A percentile compares a stretch with the other conserved stretches of the same genome.
phyloP scores from a whole-genome alignment of 2,888 invertebrate species.

The Polyommatus iphigenia region DNA sequence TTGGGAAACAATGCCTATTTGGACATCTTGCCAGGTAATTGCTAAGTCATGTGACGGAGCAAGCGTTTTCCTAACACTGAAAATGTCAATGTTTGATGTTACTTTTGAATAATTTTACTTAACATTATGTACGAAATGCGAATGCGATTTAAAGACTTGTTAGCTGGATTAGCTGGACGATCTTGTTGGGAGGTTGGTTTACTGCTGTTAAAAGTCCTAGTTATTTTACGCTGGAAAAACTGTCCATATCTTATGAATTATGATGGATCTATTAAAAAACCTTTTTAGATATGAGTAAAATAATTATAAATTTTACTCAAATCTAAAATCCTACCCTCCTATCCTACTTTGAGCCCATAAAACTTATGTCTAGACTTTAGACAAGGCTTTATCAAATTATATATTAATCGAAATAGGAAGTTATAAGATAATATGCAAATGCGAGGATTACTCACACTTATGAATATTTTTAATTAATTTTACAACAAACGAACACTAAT shows the following conservation, averaged over 20 bases:
- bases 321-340: too few species aligned
- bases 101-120: not conserved
- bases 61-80: not conserved
- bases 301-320: too few species aligned
- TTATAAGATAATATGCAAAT: not conserved
- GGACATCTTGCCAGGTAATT: not conserved
- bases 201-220: too few species aligned
- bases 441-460: slow-evolving; percentile 31
- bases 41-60: not conserved
- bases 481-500: not conserved
- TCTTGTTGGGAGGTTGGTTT: too few species aligned
- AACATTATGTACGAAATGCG: not conserved
- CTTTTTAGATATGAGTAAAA: not conserved
- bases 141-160: too few species aligned
- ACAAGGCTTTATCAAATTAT: not conserved
- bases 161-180: too few species aligned
- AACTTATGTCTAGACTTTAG: not conserved
- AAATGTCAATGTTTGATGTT: not conserved
- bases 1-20: not conserved
- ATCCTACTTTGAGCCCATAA: not conserved
- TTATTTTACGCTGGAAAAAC: not conserved
- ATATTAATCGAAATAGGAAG: not conserved
- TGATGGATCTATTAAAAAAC: too few species aligned
- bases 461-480: slow-evolving; percentile 32
- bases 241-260: not conserved